Base-by-base conservation (phyloP, 2,888 invertebrate species). In the Cerceris ruficornis region DNA sequence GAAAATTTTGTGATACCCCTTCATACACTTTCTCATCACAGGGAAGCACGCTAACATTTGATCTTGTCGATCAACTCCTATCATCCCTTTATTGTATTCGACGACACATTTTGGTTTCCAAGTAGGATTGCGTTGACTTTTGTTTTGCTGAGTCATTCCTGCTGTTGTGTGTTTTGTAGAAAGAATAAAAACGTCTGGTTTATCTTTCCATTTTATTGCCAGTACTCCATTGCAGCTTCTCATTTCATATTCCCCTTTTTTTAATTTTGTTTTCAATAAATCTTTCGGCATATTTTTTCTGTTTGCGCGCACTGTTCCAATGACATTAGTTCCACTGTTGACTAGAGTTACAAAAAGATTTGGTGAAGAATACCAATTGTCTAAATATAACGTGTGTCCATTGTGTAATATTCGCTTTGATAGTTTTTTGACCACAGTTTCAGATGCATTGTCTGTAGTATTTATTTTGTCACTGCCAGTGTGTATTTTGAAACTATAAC, bases 401-500 rank as follows among this genome's bases (percentile, higher is more conserved):
- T 62, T 64, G 50, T 64, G 42, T 42, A 59, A 58, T 15, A 76
- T 46, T 72, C 67, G 17, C 39, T 67, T 11, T 52, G 43, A 50
- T 55, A 72, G 50, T n/a, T 59, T 65, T 55, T 54, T 67, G 57
- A 77, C 72, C 11, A 77, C 69, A 65, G 39, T 77, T 73, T 69
- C 77, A 55, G 69, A 77, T 65, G 73, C 66, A 66, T 39, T 73
- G 0, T 71, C 42, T 14, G 6, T 52, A 60, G 42, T 15, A 54
- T 72, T 0, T 50, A 52, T 69, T 73, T 76, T 81, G 46, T 81
- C 83, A 52, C 55, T 9, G 43, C 82, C 81, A 39, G 77, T 75
- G 55, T 80, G 77, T 69, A 81, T 82, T 83, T 85, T 83, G 42
- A 85, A 84, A 57, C 49, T 55, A 66, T 68, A 61, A 41, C 71